phyloP scores from a whole-genome alignment of 30 jellyfish, hydroid and myxozoan species.

The Aurelia aurita region DNA sequence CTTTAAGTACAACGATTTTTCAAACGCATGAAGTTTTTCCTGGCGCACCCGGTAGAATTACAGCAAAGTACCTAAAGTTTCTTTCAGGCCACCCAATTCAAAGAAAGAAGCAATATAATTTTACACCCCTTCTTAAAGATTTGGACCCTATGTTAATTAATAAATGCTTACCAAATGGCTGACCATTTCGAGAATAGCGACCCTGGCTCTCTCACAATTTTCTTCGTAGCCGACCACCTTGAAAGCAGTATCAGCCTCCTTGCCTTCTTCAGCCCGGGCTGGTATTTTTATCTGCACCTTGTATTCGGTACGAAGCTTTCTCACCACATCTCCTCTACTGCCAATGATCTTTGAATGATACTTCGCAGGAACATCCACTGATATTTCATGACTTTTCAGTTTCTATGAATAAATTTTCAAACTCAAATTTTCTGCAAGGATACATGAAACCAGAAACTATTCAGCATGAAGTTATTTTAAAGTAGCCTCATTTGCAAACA shows the following conservation, averaged over 20 bases:
- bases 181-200: slow-evolving; percentile 84
- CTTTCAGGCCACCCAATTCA: too few species aligned
- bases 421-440: background rate
- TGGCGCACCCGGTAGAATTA: too few species aligned
- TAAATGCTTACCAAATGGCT: slow-evolving; percentile 64
- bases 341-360: slow-evolving; percentile 91
- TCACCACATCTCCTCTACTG: slow-evolving; percentile 83
- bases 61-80: too few species aligned
- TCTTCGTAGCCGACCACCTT: slow-evolving; percentile 83
- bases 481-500: too few species aligned
- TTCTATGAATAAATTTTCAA: background rate
- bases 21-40: too few species aligned
- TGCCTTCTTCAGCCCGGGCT: slow-evolving; percentile 48
- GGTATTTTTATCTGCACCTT: slow-evolving; percentile 90
- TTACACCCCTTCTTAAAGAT: too few species aligned
- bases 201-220: slow-evolving; percentile 79
- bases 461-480: too few species aligned
- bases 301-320: slow-evolving; percentile 76
- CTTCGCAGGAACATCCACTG: slow-evolving; percentile 79
- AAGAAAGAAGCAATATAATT: too few species aligned
- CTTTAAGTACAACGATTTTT: too few species aligned
- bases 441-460: background rate
- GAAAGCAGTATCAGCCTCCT: slow-evolving; percentile 57
- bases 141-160: background rate
- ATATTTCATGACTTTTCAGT: slow-evolving; percentile 73